Evolutionary conservation across 2,113 vertebrate genomes (phyloP).

Genomic region (Ciconia maguari): DNA sequence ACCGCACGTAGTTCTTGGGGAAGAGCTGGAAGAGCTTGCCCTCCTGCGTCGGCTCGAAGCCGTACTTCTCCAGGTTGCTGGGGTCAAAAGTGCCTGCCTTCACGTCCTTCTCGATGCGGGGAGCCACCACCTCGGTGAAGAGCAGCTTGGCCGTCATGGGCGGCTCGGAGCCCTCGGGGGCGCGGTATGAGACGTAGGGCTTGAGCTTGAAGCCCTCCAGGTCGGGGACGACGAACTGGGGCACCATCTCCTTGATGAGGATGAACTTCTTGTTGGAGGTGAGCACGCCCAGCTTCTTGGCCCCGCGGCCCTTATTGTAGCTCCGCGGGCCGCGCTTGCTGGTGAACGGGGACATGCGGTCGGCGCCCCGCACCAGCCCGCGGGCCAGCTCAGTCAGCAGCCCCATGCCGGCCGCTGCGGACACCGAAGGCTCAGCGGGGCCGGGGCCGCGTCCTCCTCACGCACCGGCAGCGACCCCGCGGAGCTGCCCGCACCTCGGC

Average conservation of each 20-base stretch:
- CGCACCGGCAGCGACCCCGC: fast-evolving
- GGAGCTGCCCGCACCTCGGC: fast-evolving
- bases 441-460: not conserved
- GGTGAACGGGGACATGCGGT: constrained; percentile 87
- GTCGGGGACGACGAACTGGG: constrained; percentile 85
- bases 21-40: constrained; percentile 90
- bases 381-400: constrained; percentile 79
- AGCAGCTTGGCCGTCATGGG: constrained; percentile 78
- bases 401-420: constrained; percentile 76
- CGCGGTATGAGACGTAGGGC: constrained; percentile 89
- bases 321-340: constrained; percentile 89
- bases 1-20: constrained; percentile 90
- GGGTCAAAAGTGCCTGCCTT: constrained; percentile 76
- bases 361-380: constrained; percentile 85
- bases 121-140: constrained; percentile 81
- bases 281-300: constrained; percentile 71
- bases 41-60: constrained; percentile 87
- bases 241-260: constrained; percentile 81
- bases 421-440: fast-evolving
- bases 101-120: constrained; percentile 82
- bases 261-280: constrained; percentile 79
- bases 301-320: constrained; percentile 81
- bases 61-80: constrained; percentile 84
- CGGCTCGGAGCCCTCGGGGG: constrained; percentile 71
- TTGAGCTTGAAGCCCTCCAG: constrained; percentile 85